Conservation (phyloP, 2,113 vertebrate genomes). For the Dicerorhinus sumatrensis region DNA sequence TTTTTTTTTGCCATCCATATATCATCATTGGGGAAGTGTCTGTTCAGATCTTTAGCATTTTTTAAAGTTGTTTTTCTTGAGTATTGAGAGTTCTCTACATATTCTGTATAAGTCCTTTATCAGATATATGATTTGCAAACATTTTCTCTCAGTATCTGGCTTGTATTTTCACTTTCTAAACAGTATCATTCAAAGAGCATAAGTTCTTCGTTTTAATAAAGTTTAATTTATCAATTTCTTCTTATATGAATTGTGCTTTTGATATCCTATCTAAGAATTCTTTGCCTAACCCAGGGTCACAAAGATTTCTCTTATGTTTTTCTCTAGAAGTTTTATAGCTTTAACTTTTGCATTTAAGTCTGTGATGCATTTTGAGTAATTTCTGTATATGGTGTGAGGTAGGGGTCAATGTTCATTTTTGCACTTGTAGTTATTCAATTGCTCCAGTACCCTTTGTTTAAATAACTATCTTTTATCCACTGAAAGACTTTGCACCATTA, state of each 20-base stretch:
- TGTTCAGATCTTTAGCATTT: not conserved
- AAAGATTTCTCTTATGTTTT: too few species aligned
- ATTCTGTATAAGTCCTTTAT: not conserved
- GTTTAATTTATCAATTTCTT: not conserved
- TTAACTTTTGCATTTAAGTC: too few species aligned
- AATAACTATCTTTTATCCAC: not conserved
- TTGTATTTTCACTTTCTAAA: not conserved
- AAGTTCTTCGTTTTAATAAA: not conserved
- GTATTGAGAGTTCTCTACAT: too few species aligned
- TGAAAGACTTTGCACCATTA: too few species aligned
- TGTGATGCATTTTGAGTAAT: not conserved
- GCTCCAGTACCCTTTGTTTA: fast-evolving
- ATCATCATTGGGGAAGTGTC: not conserved
- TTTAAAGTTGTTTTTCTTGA: not conserved
- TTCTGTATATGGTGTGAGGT: not conserved
- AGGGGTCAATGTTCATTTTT: too few species aligned
- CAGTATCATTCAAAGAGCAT: too few species aligned
- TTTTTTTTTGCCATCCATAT: not conserved
- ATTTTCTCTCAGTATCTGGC: not conserved
- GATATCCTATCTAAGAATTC: not conserved
- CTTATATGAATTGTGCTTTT: not conserved
- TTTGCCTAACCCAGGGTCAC: not conserved
- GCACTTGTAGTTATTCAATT: fast-evolving
- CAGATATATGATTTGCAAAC: not conserved
- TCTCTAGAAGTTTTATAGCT: fast-evolving